A percentile compares a stretch with the other conserved stretches of the same genome.
Conservation (phyloP, 2,113 vertebrate species). For the Triplophysa tibetana region DNA sequence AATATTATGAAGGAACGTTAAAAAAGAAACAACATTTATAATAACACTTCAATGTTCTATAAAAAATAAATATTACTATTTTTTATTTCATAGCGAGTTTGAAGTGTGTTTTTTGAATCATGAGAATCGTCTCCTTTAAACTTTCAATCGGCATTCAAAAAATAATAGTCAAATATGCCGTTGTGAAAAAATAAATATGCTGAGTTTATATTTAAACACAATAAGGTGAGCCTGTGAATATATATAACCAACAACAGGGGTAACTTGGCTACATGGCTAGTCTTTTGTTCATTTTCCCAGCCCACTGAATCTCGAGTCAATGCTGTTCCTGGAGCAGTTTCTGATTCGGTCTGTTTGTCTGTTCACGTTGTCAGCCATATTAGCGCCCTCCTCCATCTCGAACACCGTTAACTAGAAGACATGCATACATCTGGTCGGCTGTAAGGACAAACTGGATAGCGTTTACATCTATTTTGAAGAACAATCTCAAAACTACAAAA, state of each 20-base stretch:
- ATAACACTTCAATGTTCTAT: too few relatives aligned
- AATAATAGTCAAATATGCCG: not conserved
- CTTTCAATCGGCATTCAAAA: not conserved
- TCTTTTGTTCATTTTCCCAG: not conserved
- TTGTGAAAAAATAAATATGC: not conserved
- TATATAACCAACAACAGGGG: not conserved
- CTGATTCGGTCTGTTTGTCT: constrained; percentile 3
- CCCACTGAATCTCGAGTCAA: constrained; percentile 6
- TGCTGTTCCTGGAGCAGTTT: not conserved
- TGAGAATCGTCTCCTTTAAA: not conserved
- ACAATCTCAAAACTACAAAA: constrained; percentile 55
- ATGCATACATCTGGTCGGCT: constrained; percentile 57
- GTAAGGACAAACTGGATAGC: constrained; percentile 48
- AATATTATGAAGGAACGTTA: too few relatives aligned
- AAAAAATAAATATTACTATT: too few relatives aligned
- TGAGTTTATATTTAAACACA: not conserved
- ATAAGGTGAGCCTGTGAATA: not conserved
- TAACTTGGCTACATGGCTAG: not conserved
- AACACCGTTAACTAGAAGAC: constrained; percentile 19
- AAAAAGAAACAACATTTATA: too few relatives aligned
- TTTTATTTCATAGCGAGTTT: too few relatives aligned
- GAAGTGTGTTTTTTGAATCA: not conserved
- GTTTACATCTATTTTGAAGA: constrained; percentile 24
- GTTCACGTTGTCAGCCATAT: constrained; percentile 53
- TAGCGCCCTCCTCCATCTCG: constrained; percentile 50